Evolutionary conservation across 2,888 invertebrate species (phyloP), one percentile per base, ranked within the genome.

Genomic region (Tridacna crocea): DNA sequence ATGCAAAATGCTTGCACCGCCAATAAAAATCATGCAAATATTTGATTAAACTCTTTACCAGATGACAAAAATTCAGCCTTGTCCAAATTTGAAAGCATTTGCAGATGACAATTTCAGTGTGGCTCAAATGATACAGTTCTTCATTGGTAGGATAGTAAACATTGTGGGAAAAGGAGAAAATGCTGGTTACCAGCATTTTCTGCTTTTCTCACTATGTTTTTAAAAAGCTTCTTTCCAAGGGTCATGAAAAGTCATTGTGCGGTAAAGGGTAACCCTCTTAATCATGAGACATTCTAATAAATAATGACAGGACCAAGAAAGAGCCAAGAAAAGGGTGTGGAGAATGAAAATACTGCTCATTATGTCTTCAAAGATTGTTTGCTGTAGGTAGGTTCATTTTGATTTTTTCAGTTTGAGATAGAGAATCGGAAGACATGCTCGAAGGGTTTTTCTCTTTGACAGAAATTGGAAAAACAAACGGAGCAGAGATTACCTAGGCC

Each of bases 401-500:
- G 27, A 26, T 65, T 13, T 27, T 27, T 24, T 12, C 11, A 65
- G 36, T 4, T 17, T 12, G 36, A 24, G 17, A 10, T 3, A 17
- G 2, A 65, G 36, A 61, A 4, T 24, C 22, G 4, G 61, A 24
- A 12, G 4, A 61, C 13, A 61, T 24, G 61, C n/a, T n/a, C 22
- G 46, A 66, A 19, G 12, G 46, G n/a, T n/a, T 46, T 46, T 66
- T 12, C 46, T n/a, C 15, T 26, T 46, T 36, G 13, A 36, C 24
- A 36, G 27, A 17, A 36, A 27, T 12, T 46, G 11, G 0, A 26
- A 46, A 36, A 66, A 36, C 13, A 27, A 4, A 66, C 3, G 13
- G 27, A 13, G n/a, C 36, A 36, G n/a, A 26, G n/a, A 17, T 66
- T 66, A 66, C 66, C 66, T 66, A 13, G 66, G 66, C 66, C 66